phyloP scores from a whole-genome alignment of 2,797 vertebrate species.

The Myotis findleyi region DNA sequence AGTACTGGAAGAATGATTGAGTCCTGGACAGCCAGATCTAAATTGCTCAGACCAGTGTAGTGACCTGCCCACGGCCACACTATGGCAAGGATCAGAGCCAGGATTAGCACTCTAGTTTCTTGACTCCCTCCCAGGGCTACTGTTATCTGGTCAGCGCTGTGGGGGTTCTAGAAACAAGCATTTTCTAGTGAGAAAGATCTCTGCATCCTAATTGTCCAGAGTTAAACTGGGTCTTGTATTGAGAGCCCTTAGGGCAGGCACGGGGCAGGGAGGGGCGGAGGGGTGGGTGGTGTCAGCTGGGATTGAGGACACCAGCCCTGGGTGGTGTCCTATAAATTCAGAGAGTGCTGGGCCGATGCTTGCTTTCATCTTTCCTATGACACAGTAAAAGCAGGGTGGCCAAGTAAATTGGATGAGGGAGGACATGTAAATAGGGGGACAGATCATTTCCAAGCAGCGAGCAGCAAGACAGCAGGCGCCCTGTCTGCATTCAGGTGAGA shows the following conservation, averaged over 20 bases:
- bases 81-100: neutral
- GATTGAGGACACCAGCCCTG: neutral
- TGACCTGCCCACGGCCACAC: neutral
- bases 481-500: slow-evolving; percentile 55
- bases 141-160: neutral
- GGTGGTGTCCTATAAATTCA: neutral
- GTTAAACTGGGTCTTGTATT: neutral
- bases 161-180: neutral
- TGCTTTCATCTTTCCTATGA: neutral
- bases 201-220: neutral
- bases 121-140: neutral
- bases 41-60: neutral
- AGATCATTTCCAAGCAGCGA: slow-evolving; percentile 32
- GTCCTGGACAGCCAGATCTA: neutral
- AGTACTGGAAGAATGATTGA: fast-evolving
- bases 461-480: neutral
- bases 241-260: neutral
- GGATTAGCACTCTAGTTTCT: neutral
- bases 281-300: neutral
- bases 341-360: neutral
- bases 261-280: fast-evolving
- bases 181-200: slow-evolving; percentile 39
- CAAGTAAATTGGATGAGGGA: neutral
- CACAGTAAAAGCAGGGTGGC: neutral
- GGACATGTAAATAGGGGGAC: neutral